A percentile compares a stretch with the other conserved stretches of the same genome.
Conservation (phyloP, 2,888 invertebrate species). For the Rhimphoctona megacephalus region DNA sequence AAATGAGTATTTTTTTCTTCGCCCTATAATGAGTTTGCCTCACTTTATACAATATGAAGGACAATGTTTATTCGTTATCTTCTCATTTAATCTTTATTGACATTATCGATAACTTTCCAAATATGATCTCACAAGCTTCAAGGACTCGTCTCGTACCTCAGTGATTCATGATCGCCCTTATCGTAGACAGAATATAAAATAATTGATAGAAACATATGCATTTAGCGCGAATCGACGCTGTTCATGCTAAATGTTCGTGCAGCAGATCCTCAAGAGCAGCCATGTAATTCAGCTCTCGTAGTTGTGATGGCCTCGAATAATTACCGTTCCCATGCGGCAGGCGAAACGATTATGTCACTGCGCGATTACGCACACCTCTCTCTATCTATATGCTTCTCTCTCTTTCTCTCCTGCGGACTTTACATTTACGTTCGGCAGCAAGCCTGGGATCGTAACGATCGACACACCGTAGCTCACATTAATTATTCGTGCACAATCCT, state of each 20-base stretch:
- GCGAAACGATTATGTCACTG: constrained; percentile 80
- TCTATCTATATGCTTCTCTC: background rate
- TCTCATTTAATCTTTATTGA: background rate
- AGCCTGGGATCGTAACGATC: constrained; percentile 76
- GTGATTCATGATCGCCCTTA: background rate
- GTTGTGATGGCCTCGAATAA: constrained; percentile 71
- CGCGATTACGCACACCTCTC: constrained; percentile 73
- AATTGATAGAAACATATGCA: constrained; percentile 1
- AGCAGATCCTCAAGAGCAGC: constrained; percentile 30
- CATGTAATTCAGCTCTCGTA: constrained; percentile 67
- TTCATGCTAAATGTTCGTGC: constrained; percentile 2
- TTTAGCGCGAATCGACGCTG: constrained; percentile 4
- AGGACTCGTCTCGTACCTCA: background rate
- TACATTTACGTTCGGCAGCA: constrained; percentile 66
- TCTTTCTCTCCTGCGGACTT: constrained; percentile 8
- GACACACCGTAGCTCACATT: constrained; percentile 75
- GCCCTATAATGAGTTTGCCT: background rate
- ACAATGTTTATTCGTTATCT: background rate
- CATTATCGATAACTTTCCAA: constrained; percentile 1
- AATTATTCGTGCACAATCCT: constrained; percentile 75
- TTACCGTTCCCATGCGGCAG: constrained; percentile 77
- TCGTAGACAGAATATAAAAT: background rate
- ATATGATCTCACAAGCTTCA: background rate
- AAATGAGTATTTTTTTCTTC: background rate
- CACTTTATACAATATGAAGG: background rate